Conservation (phyloP, 2,797 vertebrate species). For the Hypotaenidia okinawae region DNA sequence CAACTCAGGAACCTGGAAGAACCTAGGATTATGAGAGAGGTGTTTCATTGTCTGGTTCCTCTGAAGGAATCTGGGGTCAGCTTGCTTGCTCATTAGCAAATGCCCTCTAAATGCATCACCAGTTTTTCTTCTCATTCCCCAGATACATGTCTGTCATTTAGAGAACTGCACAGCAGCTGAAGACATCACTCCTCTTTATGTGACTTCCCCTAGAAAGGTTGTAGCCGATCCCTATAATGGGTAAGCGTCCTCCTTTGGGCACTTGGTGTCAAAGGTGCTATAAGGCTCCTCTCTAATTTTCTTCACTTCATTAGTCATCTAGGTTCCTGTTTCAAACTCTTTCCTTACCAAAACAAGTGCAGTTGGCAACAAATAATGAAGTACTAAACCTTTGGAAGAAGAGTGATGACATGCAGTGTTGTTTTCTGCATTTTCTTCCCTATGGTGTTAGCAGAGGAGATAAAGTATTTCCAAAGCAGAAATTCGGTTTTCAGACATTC, state of each 20-base stretch:
- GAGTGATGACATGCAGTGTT: background rate
- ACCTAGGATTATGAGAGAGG: background rate
- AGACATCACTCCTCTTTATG: conserved; percentile 63
- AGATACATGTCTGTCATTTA: conserved; percentile 76
- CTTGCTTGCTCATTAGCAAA: background rate
- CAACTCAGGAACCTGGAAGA: background rate
- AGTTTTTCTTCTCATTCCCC: conserved; percentile 26
- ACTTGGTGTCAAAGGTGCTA: background rate
- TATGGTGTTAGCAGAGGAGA: background rate
- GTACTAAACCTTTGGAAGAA: background rate
- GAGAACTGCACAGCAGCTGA: conserved; percentile 71
- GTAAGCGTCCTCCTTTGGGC: conserved; percentile 57
- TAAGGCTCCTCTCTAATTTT: background rate
- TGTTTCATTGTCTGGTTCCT: background rate
- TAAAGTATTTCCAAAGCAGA: background rate
- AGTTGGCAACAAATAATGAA: background rate
- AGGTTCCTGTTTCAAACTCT: background rate
- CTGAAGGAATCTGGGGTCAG: background rate
- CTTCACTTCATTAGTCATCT: background rate
- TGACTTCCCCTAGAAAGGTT: conserved; percentile 70
- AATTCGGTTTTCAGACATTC: background rate
- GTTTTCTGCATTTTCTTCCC: background rate
- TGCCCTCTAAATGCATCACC: background rate
- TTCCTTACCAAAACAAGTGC: background rate
- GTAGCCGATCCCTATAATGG: conserved; percentile 82